Conservation (phyloP, 2,888 invertebrate species). For the Sialis fuliginosa region DNA sequence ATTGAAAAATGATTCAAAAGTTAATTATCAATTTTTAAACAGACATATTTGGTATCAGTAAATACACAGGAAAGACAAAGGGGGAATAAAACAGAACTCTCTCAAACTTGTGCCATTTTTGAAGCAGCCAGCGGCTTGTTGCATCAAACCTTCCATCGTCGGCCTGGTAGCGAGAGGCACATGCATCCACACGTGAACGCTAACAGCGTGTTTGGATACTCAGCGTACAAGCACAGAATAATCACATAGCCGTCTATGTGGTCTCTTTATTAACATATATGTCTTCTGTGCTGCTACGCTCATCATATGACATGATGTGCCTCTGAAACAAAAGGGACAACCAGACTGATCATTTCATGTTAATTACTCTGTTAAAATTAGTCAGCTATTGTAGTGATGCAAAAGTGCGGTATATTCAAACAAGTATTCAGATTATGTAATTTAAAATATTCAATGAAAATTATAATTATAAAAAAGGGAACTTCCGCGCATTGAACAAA, state of each 20-base stretch:
- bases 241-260: neutral
- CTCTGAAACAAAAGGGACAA: constrained; percentile 54
- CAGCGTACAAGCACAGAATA: neutral
- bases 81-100: constrained; percentile 2
- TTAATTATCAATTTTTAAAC: too few species aligned
- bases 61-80: neutral
- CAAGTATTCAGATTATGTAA: too few species aligned
- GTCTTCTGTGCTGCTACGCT: constrained; percentile 25
- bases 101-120: constrained; percentile 20
- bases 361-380: neutral
- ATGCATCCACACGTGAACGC: neutral
- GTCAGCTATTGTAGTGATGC: too few species aligned
- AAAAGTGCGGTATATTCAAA: too few species aligned
- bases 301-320: constrained; percentile 55
- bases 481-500: too few species aligned
- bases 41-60: neutral
- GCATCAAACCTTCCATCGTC: constrained; percentile 23
- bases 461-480: too few species aligned
- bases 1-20: too few species aligned
- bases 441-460: too few species aligned
- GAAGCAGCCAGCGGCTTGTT: constrained; percentile 7
- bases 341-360: constrained; percentile 28
- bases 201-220: neutral
- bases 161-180: constrained; percentile 18
- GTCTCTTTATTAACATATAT: neutral